phyloP scores from a whole-genome alignment of 2,888 invertebrate species.

The Leuctra nigra region DNA sequence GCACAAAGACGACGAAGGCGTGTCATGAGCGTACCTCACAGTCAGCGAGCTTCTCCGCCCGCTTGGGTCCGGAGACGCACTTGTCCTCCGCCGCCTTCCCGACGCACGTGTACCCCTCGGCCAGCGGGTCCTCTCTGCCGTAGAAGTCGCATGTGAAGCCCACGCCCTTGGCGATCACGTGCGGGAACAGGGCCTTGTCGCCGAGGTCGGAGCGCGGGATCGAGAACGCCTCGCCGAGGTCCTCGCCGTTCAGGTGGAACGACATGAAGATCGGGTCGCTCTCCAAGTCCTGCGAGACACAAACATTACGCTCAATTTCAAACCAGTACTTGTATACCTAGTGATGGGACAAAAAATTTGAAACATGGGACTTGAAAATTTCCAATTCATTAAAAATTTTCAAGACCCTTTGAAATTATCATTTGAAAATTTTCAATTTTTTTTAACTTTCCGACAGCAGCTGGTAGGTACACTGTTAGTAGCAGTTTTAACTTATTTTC shows the following conservation, averaged over 20 bases:
- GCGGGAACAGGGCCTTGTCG: constrained; percentile 76
- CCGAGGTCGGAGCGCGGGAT: constrained; percentile 56
- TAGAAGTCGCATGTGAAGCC: constrained; percentile 86
- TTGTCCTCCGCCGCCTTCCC: constrained; percentile 47
- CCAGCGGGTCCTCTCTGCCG: constrained; percentile 45
- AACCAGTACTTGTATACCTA: too few relatives aligned
- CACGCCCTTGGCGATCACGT: constrained; percentile 83
- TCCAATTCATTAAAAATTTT: too few relatives aligned
- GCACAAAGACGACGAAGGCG: too few relatives aligned
- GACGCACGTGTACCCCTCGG: constrained; percentile 51
- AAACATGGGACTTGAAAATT: too few relatives aligned
- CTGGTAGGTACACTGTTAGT: too few relatives aligned
- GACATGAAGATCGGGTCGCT: constrained; percentile 61
- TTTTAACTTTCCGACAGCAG: too few relatives aligned
- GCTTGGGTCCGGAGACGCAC: constrained; percentile 56
- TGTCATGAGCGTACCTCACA: too few relatives aligned
- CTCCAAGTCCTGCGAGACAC: constrained; percentile 57
- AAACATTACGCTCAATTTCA: too few relatives aligned
- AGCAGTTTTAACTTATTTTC: too few relatives aligned
- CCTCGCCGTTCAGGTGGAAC: constrained; percentile 77
- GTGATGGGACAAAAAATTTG: too few relatives aligned
- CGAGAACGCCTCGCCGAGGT: constrained; percentile 67
- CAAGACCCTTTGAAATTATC: too few relatives aligned
- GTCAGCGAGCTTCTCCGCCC: constrained; percentile 63
- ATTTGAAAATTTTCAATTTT: too few relatives aligned